phyloP scores from a whole-genome alignment of 2,888 invertebrate genomes.

The Lycia hirtaria region DNA sequence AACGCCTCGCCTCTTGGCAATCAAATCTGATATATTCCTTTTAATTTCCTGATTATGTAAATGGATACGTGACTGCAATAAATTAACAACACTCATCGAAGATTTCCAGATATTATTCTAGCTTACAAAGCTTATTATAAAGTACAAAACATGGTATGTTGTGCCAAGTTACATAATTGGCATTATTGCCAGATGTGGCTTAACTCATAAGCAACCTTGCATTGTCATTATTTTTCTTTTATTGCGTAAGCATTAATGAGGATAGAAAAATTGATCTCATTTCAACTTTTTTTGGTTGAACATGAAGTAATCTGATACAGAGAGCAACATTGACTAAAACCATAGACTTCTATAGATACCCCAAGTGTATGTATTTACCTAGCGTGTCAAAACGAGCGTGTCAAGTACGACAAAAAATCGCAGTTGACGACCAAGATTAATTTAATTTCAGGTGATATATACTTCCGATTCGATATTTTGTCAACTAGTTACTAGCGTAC shows the following conservation, averaged over 20 bases:
- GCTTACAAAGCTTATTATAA: not conserved
- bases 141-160: not conserved
- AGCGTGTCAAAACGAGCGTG: too few species aligned
- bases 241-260: not conserved
- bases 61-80: slow-evolving; percentile 26
- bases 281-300: too few species aligned
- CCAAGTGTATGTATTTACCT: too few species aligned
- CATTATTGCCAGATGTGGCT: not conserved
- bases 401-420: too few species aligned
- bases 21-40: slow-evolving; percentile 37
- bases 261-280: too few species aligned
- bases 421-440: too few species aligned
- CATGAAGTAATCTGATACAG: too few species aligned
- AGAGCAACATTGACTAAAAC: too few species aligned
- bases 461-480: too few species aligned
- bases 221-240: not conserved
- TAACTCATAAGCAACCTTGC: not conserved
- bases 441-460: too few species aligned
- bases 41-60: slow-evolving; percentile 44
- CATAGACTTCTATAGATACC: too few species aligned
- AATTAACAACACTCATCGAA: slow-evolving; percentile 21
- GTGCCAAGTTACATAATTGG: slow-evolving; percentile 16
- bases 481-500: too few species aligned
- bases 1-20: slow-evolving; percentile 27
- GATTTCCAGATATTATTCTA: slow-evolving; percentile 1